Evolutionary conservation across 2,888 invertebrate genomes (phyloP).

Genomic region (Orthonevra nobilis): DNA sequence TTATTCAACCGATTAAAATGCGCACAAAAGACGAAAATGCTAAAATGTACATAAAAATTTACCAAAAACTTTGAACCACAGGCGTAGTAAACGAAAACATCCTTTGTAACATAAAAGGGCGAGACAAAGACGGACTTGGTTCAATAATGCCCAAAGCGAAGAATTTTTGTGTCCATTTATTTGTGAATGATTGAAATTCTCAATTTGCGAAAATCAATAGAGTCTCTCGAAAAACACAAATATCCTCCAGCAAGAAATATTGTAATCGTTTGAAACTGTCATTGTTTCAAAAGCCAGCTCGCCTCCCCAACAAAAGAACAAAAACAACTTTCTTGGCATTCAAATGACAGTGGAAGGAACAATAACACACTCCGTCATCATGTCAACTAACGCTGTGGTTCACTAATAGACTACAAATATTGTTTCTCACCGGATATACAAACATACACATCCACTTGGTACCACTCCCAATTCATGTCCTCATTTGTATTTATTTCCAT

Average conservation of each 20-base stretch:
- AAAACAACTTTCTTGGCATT: not conserved
- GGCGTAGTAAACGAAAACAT: too few species aligned
- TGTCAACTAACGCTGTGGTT: slow-evolving; percentile 33
- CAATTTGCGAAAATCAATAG: slow-evolving; percentile 43
- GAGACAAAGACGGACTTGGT: too few species aligned
- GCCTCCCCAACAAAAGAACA: slow-evolving; percentile 6
- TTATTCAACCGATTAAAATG: too few species aligned
- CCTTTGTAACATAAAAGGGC: too few species aligned
- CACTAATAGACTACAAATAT: slow-evolving; percentile 60
- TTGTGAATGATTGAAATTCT: slow-evolving; percentile 46
- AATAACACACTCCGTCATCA: slow-evolving; percentile 44
- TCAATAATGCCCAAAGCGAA: too few species aligned
- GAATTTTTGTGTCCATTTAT: too few species aligned
- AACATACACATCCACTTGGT: not conserved
- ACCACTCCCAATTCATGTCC: slow-evolving; percentile 31
- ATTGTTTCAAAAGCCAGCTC: slow-evolving; percentile 21
- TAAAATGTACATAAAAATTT: too few species aligned
- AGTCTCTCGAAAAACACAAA: slow-evolving; percentile 1
- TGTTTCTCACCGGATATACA: slow-evolving; percentile 34
- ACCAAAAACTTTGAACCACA: too few species aligned
- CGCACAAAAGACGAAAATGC: too few species aligned
- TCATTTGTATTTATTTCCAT: slow-evolving; percentile 69
- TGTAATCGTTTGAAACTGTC: slow-evolving; percentile 37
- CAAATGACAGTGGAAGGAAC: slow-evolving; percentile 10
- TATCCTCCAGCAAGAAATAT: slow-evolving; percentile 22